phyloP scores from a whole-genome alignment of 53 echinoderm and acorn worm genomes.

The Henricia sp. region DNA sequence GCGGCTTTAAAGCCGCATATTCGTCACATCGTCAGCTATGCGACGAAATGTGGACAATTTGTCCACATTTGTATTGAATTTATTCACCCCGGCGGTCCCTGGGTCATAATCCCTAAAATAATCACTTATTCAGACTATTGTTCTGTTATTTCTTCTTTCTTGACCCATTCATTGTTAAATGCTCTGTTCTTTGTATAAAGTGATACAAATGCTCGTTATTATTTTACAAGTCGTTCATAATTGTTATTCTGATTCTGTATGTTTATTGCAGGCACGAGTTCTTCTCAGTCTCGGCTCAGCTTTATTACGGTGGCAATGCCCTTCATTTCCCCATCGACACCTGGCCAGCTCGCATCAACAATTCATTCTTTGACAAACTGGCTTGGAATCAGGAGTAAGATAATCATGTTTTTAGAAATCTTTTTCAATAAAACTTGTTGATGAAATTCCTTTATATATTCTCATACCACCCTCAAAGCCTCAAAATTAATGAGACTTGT shows the following conservation, averaged over 20 bases:
- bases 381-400: conserved; percentile 83
- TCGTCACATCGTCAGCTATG: too few species aligned
- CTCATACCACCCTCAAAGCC: background rate
- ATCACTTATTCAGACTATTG: background rate
- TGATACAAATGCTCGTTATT: too few species aligned
- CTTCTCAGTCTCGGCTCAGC: conserved; percentile 73
- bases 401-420: background rate
- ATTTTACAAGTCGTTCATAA: too few species aligned
- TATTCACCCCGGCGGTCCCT: too few species aligned
- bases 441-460: too few species aligned
- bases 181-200: too few species aligned
- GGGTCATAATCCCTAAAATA: too few species aligned
- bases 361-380: conserved; percentile 86
- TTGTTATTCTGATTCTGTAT: too few species aligned
- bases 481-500: background rate
- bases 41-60: too few species aligned
- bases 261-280: conserved; percentile 78
- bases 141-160: background rate
- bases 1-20: too few species aligned
- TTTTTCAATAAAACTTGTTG: background rate
- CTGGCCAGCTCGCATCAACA: conserved; percentile 75
- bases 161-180: too few species aligned
- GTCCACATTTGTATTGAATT: too few species aligned
- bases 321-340: conserved; percentile 78
- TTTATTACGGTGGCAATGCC: conserved; percentile 85